Evolutionary conservation across 2,113 vertebrate genomes (phyloP).

Genomic region (Leucoraja erinaceus): DNA sequence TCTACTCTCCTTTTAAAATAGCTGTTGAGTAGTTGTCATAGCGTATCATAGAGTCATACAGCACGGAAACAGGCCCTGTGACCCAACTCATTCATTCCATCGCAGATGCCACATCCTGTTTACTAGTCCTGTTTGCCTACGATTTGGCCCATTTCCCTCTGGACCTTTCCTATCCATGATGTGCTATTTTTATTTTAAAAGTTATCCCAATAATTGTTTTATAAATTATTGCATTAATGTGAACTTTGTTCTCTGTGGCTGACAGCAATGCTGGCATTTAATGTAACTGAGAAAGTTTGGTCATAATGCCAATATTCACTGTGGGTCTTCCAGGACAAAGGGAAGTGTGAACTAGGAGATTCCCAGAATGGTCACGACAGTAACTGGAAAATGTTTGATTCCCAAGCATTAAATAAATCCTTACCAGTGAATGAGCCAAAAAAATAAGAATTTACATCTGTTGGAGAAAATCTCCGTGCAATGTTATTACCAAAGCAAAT

Average conservation of each 20-base stretch:
- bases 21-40: too few species aligned
- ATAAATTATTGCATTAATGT: neutral
- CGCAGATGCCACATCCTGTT: too few species aligned
- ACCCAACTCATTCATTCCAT: too few species aligned
- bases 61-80: too few species aligned
- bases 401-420: conserved; percentile 24
- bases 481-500: conserved; percentile 21
- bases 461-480: neutral
- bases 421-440: neutral
- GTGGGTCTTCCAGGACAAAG: neutral
- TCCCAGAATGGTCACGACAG: conserved; percentile 6
- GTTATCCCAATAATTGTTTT: neutral
- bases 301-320: neutral
- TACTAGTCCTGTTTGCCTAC: too few species aligned
- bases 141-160: too few species aligned
- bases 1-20: too few species aligned
- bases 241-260: neutral
- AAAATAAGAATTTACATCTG: conserved; percentile 24
- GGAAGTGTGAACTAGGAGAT: conserved; percentile 11
- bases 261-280: neutral
- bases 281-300: neutral
- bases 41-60: too few species aligned
- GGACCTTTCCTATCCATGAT: neutral
- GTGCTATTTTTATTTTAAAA: neutral
- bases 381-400: conserved; percentile 15